These are phyloP conservation scores for Polydrusus pterygomalis DNA, from an alignment of 2,888 invertebrate species.

Conservation along the genomic window DNA sequence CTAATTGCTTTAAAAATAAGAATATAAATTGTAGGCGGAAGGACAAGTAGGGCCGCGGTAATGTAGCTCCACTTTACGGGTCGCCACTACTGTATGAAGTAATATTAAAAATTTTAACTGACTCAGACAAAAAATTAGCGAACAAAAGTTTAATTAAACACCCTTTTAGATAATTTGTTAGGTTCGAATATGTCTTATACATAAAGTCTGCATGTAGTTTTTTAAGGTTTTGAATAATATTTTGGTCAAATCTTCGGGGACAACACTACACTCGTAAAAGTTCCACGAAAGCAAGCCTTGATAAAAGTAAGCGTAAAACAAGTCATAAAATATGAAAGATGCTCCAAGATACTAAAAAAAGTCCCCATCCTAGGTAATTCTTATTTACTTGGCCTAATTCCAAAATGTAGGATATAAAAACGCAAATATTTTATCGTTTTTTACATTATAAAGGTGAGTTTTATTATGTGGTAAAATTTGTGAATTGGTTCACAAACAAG, in stretches of 20 bases:
- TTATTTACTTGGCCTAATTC: conserved; percentile 7
- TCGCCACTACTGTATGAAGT: too few relatives aligned
- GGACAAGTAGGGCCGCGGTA: too few relatives aligned
- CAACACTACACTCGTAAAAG: not conserved
- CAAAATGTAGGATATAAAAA: conserved; percentile 12
- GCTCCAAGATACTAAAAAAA: not conserved
- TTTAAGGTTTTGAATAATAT: not conserved
- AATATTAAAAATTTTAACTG: too few relatives aligned
- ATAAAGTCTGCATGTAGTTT: not conserved
- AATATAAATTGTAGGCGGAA: too few relatives aligned
- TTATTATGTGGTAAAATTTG: not conserved
- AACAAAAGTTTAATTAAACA: too few relatives aligned
- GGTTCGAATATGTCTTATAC: too few relatives aligned
- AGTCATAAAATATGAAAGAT: conserved; percentile 15
- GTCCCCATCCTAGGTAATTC: conserved; percentile 6
- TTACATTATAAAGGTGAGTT: not conserved
- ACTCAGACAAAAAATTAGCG: too few relatives aligned
- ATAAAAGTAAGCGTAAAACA: conserved; percentile 10
- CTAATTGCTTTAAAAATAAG: too few relatives aligned
- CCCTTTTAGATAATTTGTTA: too few relatives aligned
- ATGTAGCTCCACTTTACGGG: too few relatives aligned
- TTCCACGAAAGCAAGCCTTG: not conserved
- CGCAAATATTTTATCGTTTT: conserved; percentile 1
- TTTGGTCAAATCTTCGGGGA: not conserved
- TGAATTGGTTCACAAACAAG: not conserved